Conservation (phyloP, 30 jellyfish, hydroid and myxozoan species). For the Aurelia sp. region DNA sequence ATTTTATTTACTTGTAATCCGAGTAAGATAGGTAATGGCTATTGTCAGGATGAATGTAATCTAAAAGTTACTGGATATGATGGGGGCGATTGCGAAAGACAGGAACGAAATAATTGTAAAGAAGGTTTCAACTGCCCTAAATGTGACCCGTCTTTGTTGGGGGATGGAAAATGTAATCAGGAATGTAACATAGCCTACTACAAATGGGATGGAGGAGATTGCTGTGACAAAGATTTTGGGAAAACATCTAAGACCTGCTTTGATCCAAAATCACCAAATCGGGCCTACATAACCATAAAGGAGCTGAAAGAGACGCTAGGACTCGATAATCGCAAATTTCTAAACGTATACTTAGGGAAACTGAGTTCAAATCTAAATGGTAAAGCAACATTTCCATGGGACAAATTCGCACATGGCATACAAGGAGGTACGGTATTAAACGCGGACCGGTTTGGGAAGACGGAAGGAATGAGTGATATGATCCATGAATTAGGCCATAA, state of each 20-base stretch:
- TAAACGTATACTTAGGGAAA: conserved; percentile 56
- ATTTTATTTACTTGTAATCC: conserved; percentile 42
- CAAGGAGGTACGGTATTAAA: conserved; percentile 80
- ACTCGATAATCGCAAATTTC: conserved; percentile 42
- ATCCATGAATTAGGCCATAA: conserved; percentile 90
- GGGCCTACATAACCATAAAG: conserved; percentile 31
- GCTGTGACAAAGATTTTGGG: conserved; percentile 17
- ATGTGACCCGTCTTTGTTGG: conserved; percentile 4
- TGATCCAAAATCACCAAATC: conserved; percentile 47
- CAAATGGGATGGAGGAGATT: conserved; percentile 66
- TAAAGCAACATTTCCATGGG: conserved; percentile 88
- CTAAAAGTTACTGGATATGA: conserved; percentile 23
- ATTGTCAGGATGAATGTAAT: conserved; percentile 14
- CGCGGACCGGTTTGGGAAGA: conserved; percentile 57
- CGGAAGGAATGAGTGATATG: conserved; percentile 57
- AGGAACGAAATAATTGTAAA: neutral
- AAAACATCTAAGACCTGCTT: conserved; percentile 48
- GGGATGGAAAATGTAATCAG: conserved; percentile 40
- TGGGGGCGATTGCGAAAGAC: conserved; percentile 33
- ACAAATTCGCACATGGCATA: conserved; percentile 43
- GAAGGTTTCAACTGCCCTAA: neutral
- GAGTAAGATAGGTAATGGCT: conserved; percentile 13
- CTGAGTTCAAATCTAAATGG: conserved; percentile 42
- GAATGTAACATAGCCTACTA: conserved; percentile 24
- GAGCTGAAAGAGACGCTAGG: conserved; percentile 51